Base-by-base conservation (phyloP, 2,113 vertebrate species). In the Albula goreensis region DNA sequence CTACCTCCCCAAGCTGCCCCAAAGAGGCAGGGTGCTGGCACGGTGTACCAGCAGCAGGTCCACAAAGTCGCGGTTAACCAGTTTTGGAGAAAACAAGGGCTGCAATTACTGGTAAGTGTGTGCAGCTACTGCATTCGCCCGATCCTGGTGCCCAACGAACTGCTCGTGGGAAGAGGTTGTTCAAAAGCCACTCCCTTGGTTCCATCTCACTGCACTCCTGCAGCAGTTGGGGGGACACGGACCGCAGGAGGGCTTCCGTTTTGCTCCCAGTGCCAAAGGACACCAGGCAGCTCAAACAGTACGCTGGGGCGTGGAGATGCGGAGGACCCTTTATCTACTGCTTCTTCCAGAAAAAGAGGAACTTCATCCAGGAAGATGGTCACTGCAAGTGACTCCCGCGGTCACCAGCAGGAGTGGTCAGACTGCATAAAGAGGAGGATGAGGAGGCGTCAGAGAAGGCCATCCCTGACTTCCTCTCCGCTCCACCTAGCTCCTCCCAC, bases 301-400 rank as follows among this genome's bases (percentile, higher is more conserved):
- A 98, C 86, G 92, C 93, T 80, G 97, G 96, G 88, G 89, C 94
- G 74, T 99, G 98, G 98, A 96, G 94, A 90, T 99, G 98, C 92
- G 96, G 93, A 9, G 96, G 97, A 2, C 98, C 98, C 85, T 99
- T 99, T 52, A 98, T 97, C 91, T 97, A 97, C 91, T 99, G 98
- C 89, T 99, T 99, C 93, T 96, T 97, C 77, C 97, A 96, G 90
- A 96, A 92, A 77, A 96, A 95, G 87, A 89, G 87, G 25, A 93
- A 90, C 3, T 89, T 94, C 31, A 96, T 96, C 80, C 97, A 98
- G 0, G 97, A 98, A 19, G 97, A 98, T 1, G 95, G 94, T 0
- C 96, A 97, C 60, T 96, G 95, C 78, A 96, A 95, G 2, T 88
- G 50, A 80, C 9, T 48, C 12, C 25, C 0, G 31, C 70, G 85